Percentiles rank a stretch among this genome's conserved stretches.
phyloP scores from a whole-genome alignment of 1,140 invertebrate species.

The Dufourea novaeangliae region DNA sequence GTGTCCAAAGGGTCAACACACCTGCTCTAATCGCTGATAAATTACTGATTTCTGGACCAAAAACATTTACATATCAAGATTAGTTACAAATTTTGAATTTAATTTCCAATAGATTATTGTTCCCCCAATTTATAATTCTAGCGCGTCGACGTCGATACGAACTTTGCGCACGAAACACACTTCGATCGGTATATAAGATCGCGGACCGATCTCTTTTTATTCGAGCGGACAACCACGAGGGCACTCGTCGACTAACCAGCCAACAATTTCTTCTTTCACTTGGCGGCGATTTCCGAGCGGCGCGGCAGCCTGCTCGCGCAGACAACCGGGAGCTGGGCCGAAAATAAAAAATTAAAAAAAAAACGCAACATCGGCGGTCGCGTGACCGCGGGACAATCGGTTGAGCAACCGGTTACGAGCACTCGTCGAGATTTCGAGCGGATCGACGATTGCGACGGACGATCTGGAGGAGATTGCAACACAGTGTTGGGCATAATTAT shows the following conservation, averaged over 20 bases:
- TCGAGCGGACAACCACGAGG: not conserved
- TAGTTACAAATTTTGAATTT: too few relatives aligned
- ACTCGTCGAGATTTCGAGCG: not conserved
- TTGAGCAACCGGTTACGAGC: not conserved
- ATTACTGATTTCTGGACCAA: too few relatives aligned
- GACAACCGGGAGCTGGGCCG: not conserved
- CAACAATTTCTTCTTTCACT: slow-evolving; percentile 12
- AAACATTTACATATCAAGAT: too few relatives aligned
- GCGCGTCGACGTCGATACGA: too few relatives aligned
- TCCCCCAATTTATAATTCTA: too few relatives aligned
- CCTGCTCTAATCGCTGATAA: too few relatives aligned
- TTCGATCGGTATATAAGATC: not conserved
- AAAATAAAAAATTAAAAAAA: slow-evolving; percentile 10
- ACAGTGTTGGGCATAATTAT: too few relatives aligned
- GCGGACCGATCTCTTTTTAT: not conserved
- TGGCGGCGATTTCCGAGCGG: not conserved
- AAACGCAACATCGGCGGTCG: not conserved
- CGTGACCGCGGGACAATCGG: too few relatives aligned
- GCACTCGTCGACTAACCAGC: slow-evolving; percentile 6
- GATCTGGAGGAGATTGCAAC: too few relatives aligned
- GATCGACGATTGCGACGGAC: not conserved
- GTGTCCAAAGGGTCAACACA: too few relatives aligned
- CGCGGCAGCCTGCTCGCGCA: not conserved
- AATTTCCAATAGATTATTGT: too few relatives aligned
- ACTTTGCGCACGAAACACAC: not conserved